phyloP scores from a whole-genome alignment of 2,888 invertebrate genomes.

The Herminia tarsipennalis region DNA sequence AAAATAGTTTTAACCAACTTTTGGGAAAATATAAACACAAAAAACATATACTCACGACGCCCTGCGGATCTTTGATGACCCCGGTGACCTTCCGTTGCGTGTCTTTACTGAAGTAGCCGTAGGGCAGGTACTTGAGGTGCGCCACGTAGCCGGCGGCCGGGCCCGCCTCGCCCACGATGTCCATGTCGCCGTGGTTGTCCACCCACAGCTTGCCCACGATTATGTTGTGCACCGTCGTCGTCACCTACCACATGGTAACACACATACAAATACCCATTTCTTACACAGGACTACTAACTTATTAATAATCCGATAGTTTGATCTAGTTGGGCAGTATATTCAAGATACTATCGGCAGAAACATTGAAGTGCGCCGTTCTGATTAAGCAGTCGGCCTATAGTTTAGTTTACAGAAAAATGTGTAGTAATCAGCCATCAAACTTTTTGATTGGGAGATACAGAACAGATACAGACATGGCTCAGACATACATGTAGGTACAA shows the following conservation, averaged over 20 bases:
- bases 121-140: constrained; percentile 98
- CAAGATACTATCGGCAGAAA: too few species aligned
- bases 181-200: constrained; percentile 99
- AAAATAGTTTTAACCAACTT: too few species aligned
- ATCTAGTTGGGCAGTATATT: too few species aligned
- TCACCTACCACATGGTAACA: constrained; percentile 87
- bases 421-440: too few species aligned
- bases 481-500: too few species aligned
- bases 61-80: constrained; percentile 89
- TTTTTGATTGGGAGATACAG: too few species aligned
- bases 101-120: constrained; percentile 99
- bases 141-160: constrained; percentile 96
- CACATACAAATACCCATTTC: constrained; percentile 14
- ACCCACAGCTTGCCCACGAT: constrained; percentile 99
- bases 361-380: too few species aligned
- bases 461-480: too few species aligned
- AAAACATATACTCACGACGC: constrained; percentile 89
- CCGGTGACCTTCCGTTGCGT: constrained; percentile 96
- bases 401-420: too few species aligned
- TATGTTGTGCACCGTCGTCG: constrained; percentile 99
- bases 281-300: not conserved
- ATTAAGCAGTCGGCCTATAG: too few species aligned
- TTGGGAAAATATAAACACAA: too few species aligned
- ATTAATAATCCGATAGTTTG: not conserved
- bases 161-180: constrained; percentile 93